These are phyloP conservation scores for Choristoneura fumiferana DNA, from an alignment of 1,140 invertebrate species.

Conservation along the genomic window DNA sequence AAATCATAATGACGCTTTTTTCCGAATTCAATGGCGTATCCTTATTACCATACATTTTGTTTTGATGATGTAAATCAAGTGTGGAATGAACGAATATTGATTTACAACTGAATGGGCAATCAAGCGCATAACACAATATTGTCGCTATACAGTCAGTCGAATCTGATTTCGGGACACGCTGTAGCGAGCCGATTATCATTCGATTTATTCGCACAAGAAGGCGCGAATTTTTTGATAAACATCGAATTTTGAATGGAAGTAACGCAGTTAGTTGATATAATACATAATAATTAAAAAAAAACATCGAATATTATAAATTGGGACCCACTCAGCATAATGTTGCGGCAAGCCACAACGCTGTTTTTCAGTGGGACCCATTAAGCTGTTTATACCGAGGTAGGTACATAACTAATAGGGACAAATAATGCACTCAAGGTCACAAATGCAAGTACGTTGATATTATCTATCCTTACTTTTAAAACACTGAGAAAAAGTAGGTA, in stretches of 20 bases:
- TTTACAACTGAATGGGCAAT: conserved; percentile 37
- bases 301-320: too few relatives aligned
- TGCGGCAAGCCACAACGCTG: too few relatives aligned
- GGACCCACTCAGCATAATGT: too few relatives aligned
- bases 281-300: too few relatives aligned
- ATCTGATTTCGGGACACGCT: conserved; percentile 18
- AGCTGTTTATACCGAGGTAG: too few relatives aligned
- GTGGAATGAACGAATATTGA: conserved; percentile 35
- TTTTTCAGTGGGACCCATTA: too few relatives aligned
- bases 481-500: too few relatives aligned
- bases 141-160: conserved; percentile 20
- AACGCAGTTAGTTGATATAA: not conserved
- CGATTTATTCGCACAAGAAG: not conserved
- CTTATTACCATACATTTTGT: conserved; percentile 23
- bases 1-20: conserved; percentile 15
- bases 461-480: too few relatives aligned
- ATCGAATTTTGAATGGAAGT: not conserved
- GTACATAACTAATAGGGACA: too few relatives aligned
- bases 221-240: not conserved
- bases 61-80: conserved; percentile 33
- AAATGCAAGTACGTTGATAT: too few relatives aligned
- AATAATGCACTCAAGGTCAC: too few relatives aligned
- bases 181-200: not conserved
- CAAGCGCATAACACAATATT: conserved; percentile 27
- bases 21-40: conserved; percentile 2